A percentile compares a stretch with the other conserved stretches of the same genome.
Conservation (phyloP, 2,888 invertebrate species). For the Stenoptilia bipunctidactyla region DNA sequence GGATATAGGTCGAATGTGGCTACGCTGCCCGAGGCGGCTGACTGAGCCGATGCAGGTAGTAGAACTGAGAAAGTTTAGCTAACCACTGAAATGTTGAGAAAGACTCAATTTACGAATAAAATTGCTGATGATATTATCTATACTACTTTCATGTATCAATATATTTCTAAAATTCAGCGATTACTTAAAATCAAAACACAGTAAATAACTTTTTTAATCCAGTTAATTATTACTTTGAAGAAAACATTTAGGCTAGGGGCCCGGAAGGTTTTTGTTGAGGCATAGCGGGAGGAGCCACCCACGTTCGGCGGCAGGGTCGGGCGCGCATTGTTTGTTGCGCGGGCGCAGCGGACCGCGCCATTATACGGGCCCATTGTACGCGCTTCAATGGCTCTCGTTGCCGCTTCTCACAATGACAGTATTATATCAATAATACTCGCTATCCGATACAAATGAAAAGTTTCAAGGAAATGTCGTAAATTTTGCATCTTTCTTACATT, state of each 20-base stretch:
- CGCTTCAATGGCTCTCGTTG: conserved; percentile 62
- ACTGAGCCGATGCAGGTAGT: conserved; percentile 54
- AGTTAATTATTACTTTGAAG: neutral
- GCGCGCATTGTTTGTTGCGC: conserved; percentile 53
- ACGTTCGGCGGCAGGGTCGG: conserved; percentile 42
- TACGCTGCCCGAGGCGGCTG: conserved; percentile 61
- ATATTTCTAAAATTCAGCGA: no score
- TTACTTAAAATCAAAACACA: no score
- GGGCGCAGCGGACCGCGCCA: conserved; percentile 43
- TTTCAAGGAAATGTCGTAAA: conserved; percentile 57
- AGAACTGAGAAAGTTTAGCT: no score
- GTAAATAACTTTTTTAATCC: neutral
- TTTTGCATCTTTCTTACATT: conserved; percentile 19
- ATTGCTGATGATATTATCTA: no score
- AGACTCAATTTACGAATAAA: no score
- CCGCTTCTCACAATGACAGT: conserved; percentile 63
- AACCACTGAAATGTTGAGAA: no score
- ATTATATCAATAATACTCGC: conserved; percentile 59
- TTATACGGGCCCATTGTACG: conserved; percentile 67
- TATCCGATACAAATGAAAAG: conserved; percentile 35
- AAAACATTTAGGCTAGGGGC: neutral
- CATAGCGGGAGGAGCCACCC: conserved; percentile 43
- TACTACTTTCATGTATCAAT: no score
- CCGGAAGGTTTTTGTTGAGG: conserved; percentile 3
- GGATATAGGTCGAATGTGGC: conserved; percentile 60